These are phyloP conservation scores for Drosophila neocordata DNA, from an alignment of 1,140 invertebrate genomes.

Conservation along the genomic window DNA sequence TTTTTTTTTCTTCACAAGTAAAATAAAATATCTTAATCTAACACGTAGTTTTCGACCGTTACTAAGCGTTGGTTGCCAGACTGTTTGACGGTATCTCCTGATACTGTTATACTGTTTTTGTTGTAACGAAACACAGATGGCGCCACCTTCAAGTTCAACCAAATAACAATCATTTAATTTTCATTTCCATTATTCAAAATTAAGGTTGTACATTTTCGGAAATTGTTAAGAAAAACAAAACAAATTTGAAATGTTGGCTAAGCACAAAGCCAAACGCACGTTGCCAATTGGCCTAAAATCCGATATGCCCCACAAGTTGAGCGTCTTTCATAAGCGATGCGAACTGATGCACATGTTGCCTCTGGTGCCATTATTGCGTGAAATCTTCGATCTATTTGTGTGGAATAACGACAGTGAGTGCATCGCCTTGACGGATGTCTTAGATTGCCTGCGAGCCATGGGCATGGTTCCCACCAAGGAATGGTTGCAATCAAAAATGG, in stretches of 20 bases:
- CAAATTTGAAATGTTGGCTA: background rate
- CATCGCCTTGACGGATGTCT: slow-evolving; percentile 37
- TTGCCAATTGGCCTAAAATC: background rate
- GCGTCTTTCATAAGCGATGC: slow-evolving; percentile 27
- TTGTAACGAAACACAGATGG: background rate
- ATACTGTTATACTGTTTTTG: background rate
- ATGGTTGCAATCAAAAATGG: slow-evolving; percentile 46
- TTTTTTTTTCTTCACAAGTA: background rate
- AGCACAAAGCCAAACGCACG: background rate
- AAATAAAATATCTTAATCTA: background rate
- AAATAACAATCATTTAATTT: background rate
- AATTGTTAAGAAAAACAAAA: background rate
- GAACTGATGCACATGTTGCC: slow-evolving; percentile 46
- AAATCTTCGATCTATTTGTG: slow-evolving; percentile 42
- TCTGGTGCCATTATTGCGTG: slow-evolving; percentile 25
- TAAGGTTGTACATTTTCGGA: background rate
- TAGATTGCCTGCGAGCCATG: slow-evolving; percentile 75
- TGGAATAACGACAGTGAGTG: background rate
- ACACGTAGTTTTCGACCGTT: background rate
- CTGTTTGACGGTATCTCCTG: background rate
- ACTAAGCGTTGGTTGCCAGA: background rate
- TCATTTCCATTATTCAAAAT: background rate
- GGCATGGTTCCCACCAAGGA: slow-evolving; percentile 74
- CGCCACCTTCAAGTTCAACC: background rate
- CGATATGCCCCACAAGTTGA: background rate